Percentiles rank a stretch among this genome's conserved stretches.
Evolutionary conservation across 2,797 vertebrate species (phyloP).

Genomic region (Somateria mollissima): DNA sequence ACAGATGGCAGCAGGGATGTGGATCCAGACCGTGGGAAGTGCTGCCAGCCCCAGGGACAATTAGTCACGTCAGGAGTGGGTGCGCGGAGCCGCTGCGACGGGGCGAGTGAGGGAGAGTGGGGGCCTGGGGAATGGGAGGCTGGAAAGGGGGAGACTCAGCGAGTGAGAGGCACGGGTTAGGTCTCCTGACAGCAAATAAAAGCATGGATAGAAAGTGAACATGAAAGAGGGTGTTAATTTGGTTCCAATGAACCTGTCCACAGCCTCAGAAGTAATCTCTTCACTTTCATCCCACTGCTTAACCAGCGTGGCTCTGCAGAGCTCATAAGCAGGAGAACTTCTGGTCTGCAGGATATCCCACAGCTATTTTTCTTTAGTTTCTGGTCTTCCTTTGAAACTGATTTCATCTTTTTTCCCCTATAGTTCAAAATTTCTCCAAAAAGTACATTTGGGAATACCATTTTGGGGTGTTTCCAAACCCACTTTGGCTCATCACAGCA

Average conservation of each 20-base stretch:
- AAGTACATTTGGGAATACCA: neutral
- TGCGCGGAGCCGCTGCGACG: neutral
- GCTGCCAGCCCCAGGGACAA: neutral
- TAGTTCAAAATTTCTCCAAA: neutral
- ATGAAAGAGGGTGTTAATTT: neutral
- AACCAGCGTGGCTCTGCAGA: neutral
- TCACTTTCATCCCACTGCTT: neutral
- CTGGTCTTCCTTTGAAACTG: neutral
- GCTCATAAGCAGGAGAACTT: neutral
- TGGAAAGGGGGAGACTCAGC: neutral
- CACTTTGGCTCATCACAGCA: fast-evolving
- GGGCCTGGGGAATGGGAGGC: neutral
- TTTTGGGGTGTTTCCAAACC: neutral
- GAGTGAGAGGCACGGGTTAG: neutral
- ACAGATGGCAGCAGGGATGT: neutral
- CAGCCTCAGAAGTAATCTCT: neutral
- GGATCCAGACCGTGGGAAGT: neutral
- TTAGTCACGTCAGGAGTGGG: neutral
- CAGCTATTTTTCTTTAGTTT: neutral
- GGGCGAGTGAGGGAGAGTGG: neutral
- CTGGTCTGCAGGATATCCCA: neutral
- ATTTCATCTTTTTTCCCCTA: neutral
- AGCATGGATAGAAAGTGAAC: neutral
- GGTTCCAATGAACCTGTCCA: neutral
- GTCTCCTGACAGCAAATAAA: neutral